phyloP scores from a whole-genome alignment of 2,888 invertebrate species.

The Platycheirus rosarum region DNA sequence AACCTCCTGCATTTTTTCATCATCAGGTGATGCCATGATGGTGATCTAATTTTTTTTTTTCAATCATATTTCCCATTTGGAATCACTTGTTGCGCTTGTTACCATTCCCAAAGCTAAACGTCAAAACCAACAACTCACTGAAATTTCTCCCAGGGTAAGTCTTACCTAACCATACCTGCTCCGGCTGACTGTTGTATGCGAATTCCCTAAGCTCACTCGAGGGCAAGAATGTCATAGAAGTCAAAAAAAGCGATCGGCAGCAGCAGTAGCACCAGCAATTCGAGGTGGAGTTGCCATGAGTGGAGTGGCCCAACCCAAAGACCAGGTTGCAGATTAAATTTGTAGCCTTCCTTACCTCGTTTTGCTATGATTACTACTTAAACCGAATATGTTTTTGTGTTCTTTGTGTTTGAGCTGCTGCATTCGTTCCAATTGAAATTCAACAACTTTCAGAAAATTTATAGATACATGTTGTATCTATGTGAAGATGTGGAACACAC shows the following conservation, averaged over 20 bases:
- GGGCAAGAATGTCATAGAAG: slow-evolving; percentile 63
- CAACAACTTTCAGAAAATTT: slow-evolving; percentile 66
- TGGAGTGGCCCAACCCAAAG: slow-evolving; percentile 66
- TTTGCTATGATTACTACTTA: slow-evolving; percentile 37
- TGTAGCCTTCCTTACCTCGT: slow-evolving; percentile 29
- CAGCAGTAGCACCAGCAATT: neutral
- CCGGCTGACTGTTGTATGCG: slow-evolving; percentile 1
- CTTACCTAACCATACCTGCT: slow-evolving; percentile 56
- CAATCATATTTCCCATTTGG: slow-evolving; percentile 11
- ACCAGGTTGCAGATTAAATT: slow-evolving; percentile 44
- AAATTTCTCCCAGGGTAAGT: slow-evolving; percentile 60
- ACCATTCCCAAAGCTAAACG: slow-evolving; percentile 22
- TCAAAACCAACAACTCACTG: slow-evolving; percentile 28
- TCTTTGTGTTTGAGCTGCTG: slow-evolving; percentile 48
- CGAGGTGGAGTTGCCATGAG: slow-evolving; percentile 11
- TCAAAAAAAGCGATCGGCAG: slow-evolving; percentile 57
- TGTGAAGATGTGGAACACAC: slow-evolving; percentile 69
- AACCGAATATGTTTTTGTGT: slow-evolving; percentile 13
- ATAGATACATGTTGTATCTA: slow-evolving; percentile 48
- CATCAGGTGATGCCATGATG: slow-evolving; percentile 1
- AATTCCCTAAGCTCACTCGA: slow-evolving; percentile 48
- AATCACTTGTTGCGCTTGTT: slow-evolving; percentile 56
- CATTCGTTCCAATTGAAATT: slow-evolving; percentile 57
- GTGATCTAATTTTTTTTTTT: slow-evolving; percentile 32
- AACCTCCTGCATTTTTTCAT: slow-evolving; percentile 35